Base-by-base conservation (phyloP, 2,888 invertebrate species). In the Chromoteleia sp. region DNA sequence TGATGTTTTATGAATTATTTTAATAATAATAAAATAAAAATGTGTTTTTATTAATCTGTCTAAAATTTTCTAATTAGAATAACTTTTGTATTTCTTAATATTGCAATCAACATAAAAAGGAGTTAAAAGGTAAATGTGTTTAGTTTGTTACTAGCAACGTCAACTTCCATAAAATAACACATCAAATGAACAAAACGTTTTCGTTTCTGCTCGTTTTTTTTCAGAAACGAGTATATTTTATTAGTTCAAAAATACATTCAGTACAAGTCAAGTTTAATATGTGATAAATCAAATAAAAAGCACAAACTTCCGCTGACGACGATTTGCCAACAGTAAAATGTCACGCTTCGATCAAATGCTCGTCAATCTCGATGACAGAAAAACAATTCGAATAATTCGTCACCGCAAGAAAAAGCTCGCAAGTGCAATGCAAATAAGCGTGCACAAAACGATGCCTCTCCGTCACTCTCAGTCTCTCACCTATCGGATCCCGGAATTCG, bases 391-490 rank as follows among this genome's bases (percentile, higher is more conserved):
- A 10, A 2, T 48, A 43, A 45, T 17, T 61, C 12, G 45, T 61
- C 43, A 17, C 15, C 21, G 59, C 12, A 50, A 58, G 56, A 52
- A 70, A 63, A 74, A 74, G 48, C 74, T 56, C 36, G 21, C 74
- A 50, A 59, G 17, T 39, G 48, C 58, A 67, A 67, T 63, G 63
- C 63, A 75, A 75, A 65, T 52, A 50, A 75, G 39, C 63, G 45
- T 65, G 48, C 36, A 63, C 39, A 29, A 21, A 63, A 54, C 48
- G 75, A 36, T 21, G 45, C 15, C 33, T 50, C 15, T 52, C 25
- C 45, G 43, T 39, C 74, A 65, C 65, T 74, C 59, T 48, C 39
- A 59, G 50, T 61, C 5, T 52, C 79, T 79, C 79, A 79, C 79
- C 79, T 79, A 79, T 59, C 61, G 48, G 59, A n/a, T 67, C 33